These are phyloP conservation scores for Psococerastis gibbosa DNA, from an alignment of 2,888 invertebrate species.

Conservation along the genomic window DNA sequence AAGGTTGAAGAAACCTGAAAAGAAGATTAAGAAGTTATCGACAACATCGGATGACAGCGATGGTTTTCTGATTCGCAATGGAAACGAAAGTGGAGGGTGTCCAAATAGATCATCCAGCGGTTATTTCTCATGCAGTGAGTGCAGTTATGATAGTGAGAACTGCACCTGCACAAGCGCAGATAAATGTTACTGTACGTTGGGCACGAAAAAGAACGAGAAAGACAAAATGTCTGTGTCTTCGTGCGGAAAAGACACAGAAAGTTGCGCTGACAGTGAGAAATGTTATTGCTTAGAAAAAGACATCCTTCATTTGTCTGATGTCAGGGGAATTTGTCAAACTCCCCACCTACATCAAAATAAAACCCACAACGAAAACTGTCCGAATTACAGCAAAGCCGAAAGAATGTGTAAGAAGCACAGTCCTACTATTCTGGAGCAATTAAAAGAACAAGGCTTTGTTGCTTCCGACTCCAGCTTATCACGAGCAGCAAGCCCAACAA, in stretches of 20 bases:
- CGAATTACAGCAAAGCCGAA: constrained; percentile 3
- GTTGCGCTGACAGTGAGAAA: constrained; percentile 71
- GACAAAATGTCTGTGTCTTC: constrained; percentile 25
- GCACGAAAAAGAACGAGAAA: constrained; percentile 27
- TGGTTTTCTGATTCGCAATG: constrained; percentile 26
- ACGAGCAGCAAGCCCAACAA: constrained; percentile 19
- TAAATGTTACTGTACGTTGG: constrained; percentile 69
- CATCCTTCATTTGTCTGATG: constrained; percentile 1
- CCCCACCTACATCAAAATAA: constrained; percentile 21
- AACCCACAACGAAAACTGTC: constrained; percentile 18
- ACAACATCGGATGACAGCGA: constrained; percentile 30
- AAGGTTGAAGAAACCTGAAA: constrained; percentile 26
- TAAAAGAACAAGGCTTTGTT: constrained; percentile 30
- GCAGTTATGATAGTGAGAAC: constrained; percentile 66
- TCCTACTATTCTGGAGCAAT: constrained; percentile 29
- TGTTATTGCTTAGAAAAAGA: constrained; percentile 44
- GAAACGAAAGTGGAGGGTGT: constrained; percentile 19
- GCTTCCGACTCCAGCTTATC: constrained; percentile 23
- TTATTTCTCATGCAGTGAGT: constrained; percentile 76
- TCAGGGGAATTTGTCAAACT: constrained; percentile 2
- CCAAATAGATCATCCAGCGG: constrained; percentile 33
- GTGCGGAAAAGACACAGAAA: constrained; percentile 71
- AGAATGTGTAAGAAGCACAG: constrained; percentile 8
- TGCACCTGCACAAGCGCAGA: constrained; percentile 58
- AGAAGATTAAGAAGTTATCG: constrained; percentile 21